Conservation (phyloP, 2,888 invertebrate genomes). For the Leucozona laternaria region DNA sequence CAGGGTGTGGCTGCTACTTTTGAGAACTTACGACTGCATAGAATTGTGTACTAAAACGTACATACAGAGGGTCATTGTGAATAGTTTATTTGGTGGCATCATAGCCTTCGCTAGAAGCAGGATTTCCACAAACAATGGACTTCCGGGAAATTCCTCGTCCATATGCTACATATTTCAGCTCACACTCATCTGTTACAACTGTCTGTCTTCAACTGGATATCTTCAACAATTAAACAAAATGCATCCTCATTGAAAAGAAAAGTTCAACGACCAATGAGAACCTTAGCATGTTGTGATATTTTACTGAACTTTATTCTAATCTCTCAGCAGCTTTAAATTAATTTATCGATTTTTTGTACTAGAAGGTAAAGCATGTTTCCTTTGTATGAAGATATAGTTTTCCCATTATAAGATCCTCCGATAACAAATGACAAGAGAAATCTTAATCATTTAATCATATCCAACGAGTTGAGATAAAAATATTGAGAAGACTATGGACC, state of each 20-base stretch:
- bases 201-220: background rate
- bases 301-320: background rate
- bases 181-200: background rate
- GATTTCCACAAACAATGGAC: slow-evolving; percentile 30
- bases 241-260: background rate
- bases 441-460: slow-evolving; percentile 13
- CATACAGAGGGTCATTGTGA: slow-evolving; percentile 7
- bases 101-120: background rate
- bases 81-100: slow-evolving; percentile 28
- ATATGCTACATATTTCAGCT: background rate
- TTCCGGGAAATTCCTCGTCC: slow-evolving; percentile 25
- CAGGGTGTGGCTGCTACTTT: slow-evolving; percentile 64
- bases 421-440: slow-evolving; percentile 18
- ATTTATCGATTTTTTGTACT: background rate
- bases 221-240: background rate
- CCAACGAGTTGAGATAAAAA: slow-evolving; percentile 9
- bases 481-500: slow-evolving; percentile 10
- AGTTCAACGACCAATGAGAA: slow-evolving; percentile 10
- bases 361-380: background rate
- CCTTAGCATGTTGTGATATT: background rate
- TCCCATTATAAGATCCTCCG: slow-evolving; percentile 4
- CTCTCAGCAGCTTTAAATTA: background rate
- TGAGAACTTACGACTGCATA: slow-evolving; percentile 42
- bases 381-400: slow-evolving; percentile 4
- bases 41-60: slow-evolving; percentile 11